Evolutionary conservation across 2,797 vertebrate species (phyloP), one percentile per base, ranked within the genome.

Genomic region (Lagocephalus sceleratus): DNA sequence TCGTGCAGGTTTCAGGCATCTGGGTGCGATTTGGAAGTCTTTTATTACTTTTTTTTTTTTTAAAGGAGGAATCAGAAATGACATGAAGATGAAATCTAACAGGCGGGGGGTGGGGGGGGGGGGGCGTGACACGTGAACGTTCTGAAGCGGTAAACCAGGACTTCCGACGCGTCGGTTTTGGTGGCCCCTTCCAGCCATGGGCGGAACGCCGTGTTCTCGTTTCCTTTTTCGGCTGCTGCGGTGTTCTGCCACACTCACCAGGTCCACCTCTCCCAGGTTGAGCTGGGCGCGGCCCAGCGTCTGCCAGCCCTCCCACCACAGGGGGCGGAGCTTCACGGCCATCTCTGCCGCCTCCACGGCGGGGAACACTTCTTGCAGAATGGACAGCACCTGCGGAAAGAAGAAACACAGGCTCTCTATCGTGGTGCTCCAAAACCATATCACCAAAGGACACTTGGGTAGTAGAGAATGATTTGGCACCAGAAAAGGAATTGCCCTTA

Each of bases 231-330:
- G 25, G n/a, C n/a, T n/a, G n/a, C n/a, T 49, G 3, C 21, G 12
- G 32, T 16, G 39, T 5, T 12, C 1, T 15, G 26, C n/a, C 21
- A 19, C 6, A 74, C 90, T 85, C 90, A 99, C 97, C 92, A 98
- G 76, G 20, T 92, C 90, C 73, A 98, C 93, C 87, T 99, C 96
- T 52, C 97, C 96, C 60, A 98, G 79, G 74, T 92, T 94, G 73
- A 99, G 92, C 75, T 99, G 97, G 17, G 95, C 93, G 4, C 95
- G 94, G 53, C 96, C 97, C 71, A 98, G 73, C 26, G 96, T 98
- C 79, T 96, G 97, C 95, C 94, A 94, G 40, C 91, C 94, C 71
- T 96, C 94, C 93, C 95, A 98, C 81, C 94, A 97, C 51, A 89
- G 85, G 26, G 94, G 92, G 40, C 91, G 91, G 65, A 92, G 85